Percentiles rank a stretch among this genome's conserved stretches.
phyloP scores from a whole-genome alignment of 2,797 vertebrate species.

The Leuciscus waleckii region DNA sequence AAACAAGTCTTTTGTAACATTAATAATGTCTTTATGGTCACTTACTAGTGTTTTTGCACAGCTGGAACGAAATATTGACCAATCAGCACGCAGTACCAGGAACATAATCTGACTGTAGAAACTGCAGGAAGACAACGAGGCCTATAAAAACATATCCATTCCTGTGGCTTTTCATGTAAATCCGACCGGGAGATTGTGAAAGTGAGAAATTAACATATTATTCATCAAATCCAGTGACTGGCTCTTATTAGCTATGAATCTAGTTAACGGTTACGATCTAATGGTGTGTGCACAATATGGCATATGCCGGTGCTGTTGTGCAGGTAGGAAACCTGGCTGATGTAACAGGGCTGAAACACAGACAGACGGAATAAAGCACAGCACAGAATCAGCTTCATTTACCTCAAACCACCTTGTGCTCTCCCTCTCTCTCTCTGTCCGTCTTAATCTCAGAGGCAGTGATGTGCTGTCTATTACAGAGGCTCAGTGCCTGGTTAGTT shows the following conservation, averaged over 20 bases:
- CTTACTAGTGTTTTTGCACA: neutral
- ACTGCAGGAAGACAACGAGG: neutral
- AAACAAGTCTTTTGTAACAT: neutral
- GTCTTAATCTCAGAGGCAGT: slow-evolving; percentile 50
- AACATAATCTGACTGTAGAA: neutral
- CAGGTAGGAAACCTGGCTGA: slow-evolving; percentile 57
- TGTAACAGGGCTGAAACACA: slow-evolving; percentile 57
- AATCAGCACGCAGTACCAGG: neutral
- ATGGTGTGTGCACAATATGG: slow-evolving; percentile 7
- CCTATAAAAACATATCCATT: slow-evolving; percentile 10
- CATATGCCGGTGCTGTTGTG: slow-evolving; percentile 21
- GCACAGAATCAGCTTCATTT: slow-evolving; percentile 58
- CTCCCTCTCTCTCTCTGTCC: slow-evolving; percentile 46
- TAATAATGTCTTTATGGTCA: neutral
- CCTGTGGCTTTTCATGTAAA: slow-evolving; percentile 14
- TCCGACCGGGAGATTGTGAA: neutral
- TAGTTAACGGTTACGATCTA: neutral
- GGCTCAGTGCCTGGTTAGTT: slow-evolving; percentile 59
- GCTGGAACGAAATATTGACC: neutral
- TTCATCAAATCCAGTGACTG: slow-evolving; percentile 21
- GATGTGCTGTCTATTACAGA: slow-evolving; percentile 55
- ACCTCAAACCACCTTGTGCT: slow-evolving; percentile 35
- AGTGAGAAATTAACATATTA: slow-evolving; percentile 17
- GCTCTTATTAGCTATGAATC: slow-evolving; percentile 18
- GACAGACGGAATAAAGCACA: slow-evolving; percentile 44